Conservation (phyloP, 1,140 invertebrate genomes). For the Teleopsis dalmanni region DNA sequence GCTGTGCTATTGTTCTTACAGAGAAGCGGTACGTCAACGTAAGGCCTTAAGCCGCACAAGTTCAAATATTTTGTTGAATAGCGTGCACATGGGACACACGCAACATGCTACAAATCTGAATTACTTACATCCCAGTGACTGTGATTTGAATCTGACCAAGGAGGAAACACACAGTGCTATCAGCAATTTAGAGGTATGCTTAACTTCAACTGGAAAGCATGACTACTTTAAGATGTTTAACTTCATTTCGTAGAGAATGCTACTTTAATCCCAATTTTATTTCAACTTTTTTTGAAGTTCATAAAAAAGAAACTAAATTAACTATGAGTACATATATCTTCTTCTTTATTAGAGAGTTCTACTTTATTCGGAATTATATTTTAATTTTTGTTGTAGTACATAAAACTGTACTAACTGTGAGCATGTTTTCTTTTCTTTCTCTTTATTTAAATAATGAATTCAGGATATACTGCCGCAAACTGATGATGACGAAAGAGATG, state of each 20-base stretch:
- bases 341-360: too few species aligned
- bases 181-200: slow-evolving; percentile 44
- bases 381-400: too few species aligned
- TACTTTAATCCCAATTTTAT: background rate
- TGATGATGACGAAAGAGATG: slow-evolving; percentile 41
- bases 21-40: slow-evolving; percentile 80
- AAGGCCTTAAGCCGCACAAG: slow-evolving; percentile 74
- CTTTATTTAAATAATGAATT: background rate
- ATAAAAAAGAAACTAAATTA: too few species aligned
- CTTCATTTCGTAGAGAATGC: too few species aligned
- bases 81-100: slow-evolving; percentile 69
- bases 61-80: slow-evolving; percentile 73
- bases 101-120: slow-evolving; percentile 56
- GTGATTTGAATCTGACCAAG: slow-evolving; percentile 44
- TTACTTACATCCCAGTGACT: slow-evolving; percentile 58
- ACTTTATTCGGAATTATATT: too few species aligned
- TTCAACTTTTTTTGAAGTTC: too few species aligned
- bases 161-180: slow-evolving; percentile 51
- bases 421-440: too few species aligned
- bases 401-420: too few species aligned
- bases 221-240: background rate
- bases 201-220: background rate
- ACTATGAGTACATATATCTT: too few species aligned
- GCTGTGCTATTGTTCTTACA: slow-evolving; percentile 37
- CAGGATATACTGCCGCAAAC: slow-evolving; percentile 40